Conservation (phyloP, 2,113 vertebrate species). For the cat (Felis catus) region DNA sequence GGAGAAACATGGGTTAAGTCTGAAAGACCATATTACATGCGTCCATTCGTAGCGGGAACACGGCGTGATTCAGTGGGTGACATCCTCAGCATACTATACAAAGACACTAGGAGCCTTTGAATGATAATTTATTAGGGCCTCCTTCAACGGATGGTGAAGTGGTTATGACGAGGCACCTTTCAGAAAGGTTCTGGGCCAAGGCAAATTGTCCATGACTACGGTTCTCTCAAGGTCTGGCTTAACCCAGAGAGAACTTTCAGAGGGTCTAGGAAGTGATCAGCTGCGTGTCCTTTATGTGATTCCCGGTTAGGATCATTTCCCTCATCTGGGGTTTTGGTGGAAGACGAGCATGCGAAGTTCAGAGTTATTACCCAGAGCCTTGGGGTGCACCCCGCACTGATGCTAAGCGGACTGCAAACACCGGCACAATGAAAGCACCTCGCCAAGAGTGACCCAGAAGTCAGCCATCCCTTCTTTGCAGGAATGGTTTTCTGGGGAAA, state of each 20-base stretch:
- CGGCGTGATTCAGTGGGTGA: too few relatives aligned
- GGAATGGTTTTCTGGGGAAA: not conserved
- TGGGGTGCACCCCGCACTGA: not conserved
- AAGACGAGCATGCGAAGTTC: not conserved
- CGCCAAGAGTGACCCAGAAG: not conserved
- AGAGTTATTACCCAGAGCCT: too few relatives aligned
- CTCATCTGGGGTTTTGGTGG: not conserved
- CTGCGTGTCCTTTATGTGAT: not conserved
- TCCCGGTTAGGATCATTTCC: not conserved
- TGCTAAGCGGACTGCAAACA: not conserved
- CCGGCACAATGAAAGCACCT: not conserved
- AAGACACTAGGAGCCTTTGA: not conserved
- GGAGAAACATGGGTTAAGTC: not conserved
- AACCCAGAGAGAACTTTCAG: not conserved
- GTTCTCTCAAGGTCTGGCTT: not conserved
- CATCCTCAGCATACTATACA: not conserved
- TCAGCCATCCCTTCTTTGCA: accelerated
- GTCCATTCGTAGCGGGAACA: not conserved
- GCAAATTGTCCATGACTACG: not conserved
- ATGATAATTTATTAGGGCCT: too few relatives aligned
- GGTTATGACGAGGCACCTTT: not conserved
- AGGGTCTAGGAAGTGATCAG: not conserved
- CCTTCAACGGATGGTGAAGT: not conserved
- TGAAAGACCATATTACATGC: not conserved
- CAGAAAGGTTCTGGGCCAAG: not conserved